phyloP scores from a whole-genome alignment of 2,888 invertebrate genomes.

The Sylvicola cinctus region DNA sequence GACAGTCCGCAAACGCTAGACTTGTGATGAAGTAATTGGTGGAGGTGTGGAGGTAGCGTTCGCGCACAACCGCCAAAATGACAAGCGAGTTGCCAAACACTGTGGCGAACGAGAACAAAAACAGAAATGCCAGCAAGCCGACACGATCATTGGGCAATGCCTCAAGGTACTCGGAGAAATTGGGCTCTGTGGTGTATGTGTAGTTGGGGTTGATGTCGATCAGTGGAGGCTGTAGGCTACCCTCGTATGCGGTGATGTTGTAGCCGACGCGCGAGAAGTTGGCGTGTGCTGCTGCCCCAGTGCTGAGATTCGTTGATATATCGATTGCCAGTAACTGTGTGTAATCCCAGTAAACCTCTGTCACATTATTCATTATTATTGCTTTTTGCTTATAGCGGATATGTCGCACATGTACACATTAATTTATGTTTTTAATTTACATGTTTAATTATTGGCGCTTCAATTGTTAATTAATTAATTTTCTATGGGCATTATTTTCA shows the following conservation, averaged over 20 bases:
- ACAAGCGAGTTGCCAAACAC: constrained; percentile 91
- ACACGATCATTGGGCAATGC: constrained; percentile 46
- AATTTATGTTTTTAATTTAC: too few species aligned
- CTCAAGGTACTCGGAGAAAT: constrained; percentile 22
- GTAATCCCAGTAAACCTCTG: constrained; percentile 14
- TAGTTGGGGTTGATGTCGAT: too few species aligned
- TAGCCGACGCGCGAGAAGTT: too few species aligned
- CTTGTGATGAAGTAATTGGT: constrained; percentile 97
- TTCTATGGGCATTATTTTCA: too few species aligned
- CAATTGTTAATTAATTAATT: too few species aligned
- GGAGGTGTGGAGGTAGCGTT: constrained; percentile 85
- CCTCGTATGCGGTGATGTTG: too few species aligned
- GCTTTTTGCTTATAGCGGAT: too few species aligned
- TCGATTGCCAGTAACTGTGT: constrained; percentile 6
- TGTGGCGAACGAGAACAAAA: constrained; percentile 76
- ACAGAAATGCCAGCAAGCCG: constrained; percentile 56
- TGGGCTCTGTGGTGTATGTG: constrained; percentile 19
- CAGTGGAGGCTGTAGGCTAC: too few species aligned
- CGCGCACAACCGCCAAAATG: constrained; percentile 79
- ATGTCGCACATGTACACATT: too few species aligned
- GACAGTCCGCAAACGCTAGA: constrained; percentile 85
- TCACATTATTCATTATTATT: constrained; percentile 20
- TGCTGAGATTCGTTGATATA: constrained; percentile 1
- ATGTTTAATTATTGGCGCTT: too few species aligned
- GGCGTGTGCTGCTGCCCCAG: too few species aligned